Base-by-base conservation (phyloP, 2,113 vertebrate species). In the Gambusia affinis region DNA sequence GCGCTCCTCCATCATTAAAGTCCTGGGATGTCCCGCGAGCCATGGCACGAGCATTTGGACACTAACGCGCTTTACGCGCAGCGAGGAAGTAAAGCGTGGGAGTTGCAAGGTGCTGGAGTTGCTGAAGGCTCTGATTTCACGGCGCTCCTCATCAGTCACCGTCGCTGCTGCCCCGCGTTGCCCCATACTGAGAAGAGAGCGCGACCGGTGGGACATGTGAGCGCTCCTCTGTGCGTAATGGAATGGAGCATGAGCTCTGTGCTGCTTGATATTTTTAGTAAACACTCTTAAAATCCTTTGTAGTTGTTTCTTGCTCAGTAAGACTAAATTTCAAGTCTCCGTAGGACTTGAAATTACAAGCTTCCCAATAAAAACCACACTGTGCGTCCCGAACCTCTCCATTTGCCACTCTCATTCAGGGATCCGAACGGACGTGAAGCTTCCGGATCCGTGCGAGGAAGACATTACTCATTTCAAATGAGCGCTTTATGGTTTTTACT, bases 141-240 rank as follows among this genome's bases (percentile, higher is more conserved):
- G 30, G 62, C 15, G 54, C 63, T 37, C 72, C 73, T 75, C 75
- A 10, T n/a, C 54, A 60, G 61, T 73, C 70, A 77, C 31, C 44
- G 19, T 15, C 64, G 47, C 30, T 68, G 27, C 67, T 51, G 64
- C 27, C 60, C 70, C 64, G 75, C 82, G 64, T 75, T 4, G 72
- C 74, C 80, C 79, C 80, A 82, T 76, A 57, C 72, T 72, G 74
- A 64, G 67, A 66, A 47, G 65, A 70, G 70, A 31, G 44, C 75
- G 75, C 69, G 70, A 69, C 47, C 66, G 73, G 15, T 2, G 0
- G 70, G 73, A 69, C 71, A 82, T 75, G 78, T 71, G 84, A 78
- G 81, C 75, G 80, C 76, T 68, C 72, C 42, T 39, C 72, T 61
- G 88, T 76, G 89, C 87, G 89, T 82, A 91, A 91, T 85, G 90